Evolutionary conservation across 2,113 vertebrate species (phyloP), one percentile per base, ranked within the genome.

Genomic region (Gasterosteus nipponicus): DNA sequence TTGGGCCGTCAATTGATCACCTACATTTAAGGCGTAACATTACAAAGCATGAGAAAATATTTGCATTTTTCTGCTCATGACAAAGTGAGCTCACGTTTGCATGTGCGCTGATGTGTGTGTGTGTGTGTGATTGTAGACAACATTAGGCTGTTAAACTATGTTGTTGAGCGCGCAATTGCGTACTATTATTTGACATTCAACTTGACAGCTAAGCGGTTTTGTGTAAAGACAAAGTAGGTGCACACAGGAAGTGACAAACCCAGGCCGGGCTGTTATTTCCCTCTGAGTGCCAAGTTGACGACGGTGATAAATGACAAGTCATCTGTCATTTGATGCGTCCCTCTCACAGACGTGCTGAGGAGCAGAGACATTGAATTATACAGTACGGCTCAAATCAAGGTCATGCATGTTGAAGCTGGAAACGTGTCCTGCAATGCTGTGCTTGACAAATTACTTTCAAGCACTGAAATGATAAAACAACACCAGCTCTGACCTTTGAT

Each of bases 291-390:
- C 79, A 84, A 80, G 81, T 87, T 87, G 82, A 79, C 2, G 77
- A 84, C 87, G 79, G 80, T 89, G 89, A 91, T 88, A 76, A 89
- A 90, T 83, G 86, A 90, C 69, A 41, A 80, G 79, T 82, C 83
- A 58, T 88, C 80, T 81, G 70, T 92, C 82, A 89, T 92, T 85
- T 73, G 76, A 86, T 87, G 73, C 62, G 59, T 89, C 60, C 87
- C 80, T 78, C 73, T 81, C 78, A 67, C 53, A 56, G 69, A 64
- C 77, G 76, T 18, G 63, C 78, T 75, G 85, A 76, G 82, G 44
- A 70, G 74, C 56, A 26, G 19, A 72, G 66, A 77, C 80, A 75
- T 51, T 82, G 64, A 87, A 89, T 88, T 87, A 85, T 78, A 87
- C 86, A 85, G 79, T 35, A 69, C 53, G 44, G 73, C 73, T 80